Evolutionary conservation across 2,888 invertebrate species (phyloP).

Genomic region (Phaedon cochleariae): DNA sequence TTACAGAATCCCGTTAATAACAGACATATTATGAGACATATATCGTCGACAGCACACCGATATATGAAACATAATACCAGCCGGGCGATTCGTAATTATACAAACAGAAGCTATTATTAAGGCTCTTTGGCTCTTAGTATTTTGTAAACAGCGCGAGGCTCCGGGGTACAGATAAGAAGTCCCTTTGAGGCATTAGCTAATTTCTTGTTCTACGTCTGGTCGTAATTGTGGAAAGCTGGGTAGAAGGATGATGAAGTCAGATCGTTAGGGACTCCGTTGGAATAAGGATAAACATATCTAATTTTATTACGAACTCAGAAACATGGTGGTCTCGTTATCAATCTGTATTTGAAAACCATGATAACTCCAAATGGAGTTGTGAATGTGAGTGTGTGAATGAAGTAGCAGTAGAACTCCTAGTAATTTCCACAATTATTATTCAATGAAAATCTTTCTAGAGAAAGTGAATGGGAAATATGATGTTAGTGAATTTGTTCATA

Average conservation of each 20-base stretch:
- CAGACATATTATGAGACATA: constrained; percentile 14
- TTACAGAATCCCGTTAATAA: constrained; percentile 5
- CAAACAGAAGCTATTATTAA: constrained; percentile 18
- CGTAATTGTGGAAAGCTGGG: not conserved
- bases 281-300: not conserved
- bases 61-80: constrained; percentile 17
- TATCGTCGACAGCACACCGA: constrained; percentile 7
- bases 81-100: constrained; percentile 14
- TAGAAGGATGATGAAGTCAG: not conserved
- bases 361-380: too few species aligned
- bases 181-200: constrained; percentile 3
- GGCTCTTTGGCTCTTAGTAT: constrained; percentile 13
- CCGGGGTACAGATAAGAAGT: constrained; percentile 7
- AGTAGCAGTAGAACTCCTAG: too few species aligned
- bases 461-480: too few species aligned
- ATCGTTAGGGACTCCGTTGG: not conserved
- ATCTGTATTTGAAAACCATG: too few species aligned
- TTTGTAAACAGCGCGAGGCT: constrained; percentile 10
- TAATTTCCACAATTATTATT: too few species aligned
- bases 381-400: too few species aligned
- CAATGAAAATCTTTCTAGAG: too few species aligned
- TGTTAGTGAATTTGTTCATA: too few species aligned
- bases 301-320: not conserved
- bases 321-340: too few species aligned
- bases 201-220: not conserved